These are phyloP conservation scores for Campoletis sonorensis DNA, from an alignment of 1,140 invertebrate genomes.

Conservation along the genomic window DNA sequence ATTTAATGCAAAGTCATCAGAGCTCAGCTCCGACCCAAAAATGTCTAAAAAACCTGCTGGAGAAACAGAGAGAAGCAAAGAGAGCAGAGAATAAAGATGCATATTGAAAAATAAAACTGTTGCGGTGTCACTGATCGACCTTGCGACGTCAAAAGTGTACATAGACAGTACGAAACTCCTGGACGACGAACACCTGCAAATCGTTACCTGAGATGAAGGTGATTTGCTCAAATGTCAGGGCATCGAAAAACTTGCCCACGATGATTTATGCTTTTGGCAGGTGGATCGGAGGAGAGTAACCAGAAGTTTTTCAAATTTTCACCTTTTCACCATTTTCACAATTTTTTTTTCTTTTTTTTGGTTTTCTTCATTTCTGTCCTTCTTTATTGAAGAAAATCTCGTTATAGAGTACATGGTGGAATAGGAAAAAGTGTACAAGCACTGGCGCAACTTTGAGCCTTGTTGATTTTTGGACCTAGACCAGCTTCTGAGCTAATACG, in stretches of 20 bases:
- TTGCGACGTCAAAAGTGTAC: neutral
- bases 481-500: constrained; percentile 50
- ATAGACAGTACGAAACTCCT: neutral
- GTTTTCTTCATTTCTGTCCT: constrained; percentile 24
- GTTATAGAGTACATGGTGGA: constrained; percentile 22
- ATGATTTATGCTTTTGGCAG: constrained; percentile 68
- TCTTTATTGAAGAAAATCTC: constrained; percentile 39
- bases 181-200: constrained; percentile 62
- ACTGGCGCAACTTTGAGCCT: constrained; percentile 27
- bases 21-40: too few relatives aligned
- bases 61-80: too few relatives aligned
- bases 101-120: neutral
- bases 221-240: neutral
- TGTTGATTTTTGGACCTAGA: constrained; percentile 50
- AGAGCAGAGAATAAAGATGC: too few relatives aligned
- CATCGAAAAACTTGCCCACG: constrained; percentile 13
- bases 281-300: constrained; percentile 55
- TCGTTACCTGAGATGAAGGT: constrained; percentile 43
- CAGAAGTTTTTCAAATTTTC: constrained; percentile 48
- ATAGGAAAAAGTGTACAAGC: constrained; percentile 3
- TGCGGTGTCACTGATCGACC: neutral
- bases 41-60: too few relatives aligned
- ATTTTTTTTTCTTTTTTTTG: constrained; percentile 19
- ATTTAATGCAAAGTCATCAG: too few relatives aligned
- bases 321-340: constrained; percentile 45